phyloP scores from a whole-genome alignment of 2,113 vertebrate species.

The Genyomyrus donnyi region DNA sequence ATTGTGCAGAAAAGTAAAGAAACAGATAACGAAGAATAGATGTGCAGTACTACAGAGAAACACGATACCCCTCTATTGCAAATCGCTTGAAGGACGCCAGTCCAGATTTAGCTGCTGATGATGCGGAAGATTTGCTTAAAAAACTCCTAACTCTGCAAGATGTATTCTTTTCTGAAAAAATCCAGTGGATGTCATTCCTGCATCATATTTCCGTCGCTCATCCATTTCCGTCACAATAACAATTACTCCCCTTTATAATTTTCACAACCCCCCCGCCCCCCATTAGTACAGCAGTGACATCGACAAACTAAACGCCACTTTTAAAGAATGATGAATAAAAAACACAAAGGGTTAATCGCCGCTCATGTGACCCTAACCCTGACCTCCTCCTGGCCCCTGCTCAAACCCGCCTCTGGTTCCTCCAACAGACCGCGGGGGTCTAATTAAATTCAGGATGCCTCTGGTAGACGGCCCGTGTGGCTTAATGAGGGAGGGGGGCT shows the following conservation, averaged over 20 bases:
- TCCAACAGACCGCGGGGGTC: background rate
- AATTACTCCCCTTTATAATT: background rate
- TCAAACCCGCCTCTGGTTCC: background rate
- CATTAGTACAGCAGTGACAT: background rate
- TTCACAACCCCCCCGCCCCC: background rate
- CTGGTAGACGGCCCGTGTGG: background rate
- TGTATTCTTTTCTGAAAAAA: background rate
- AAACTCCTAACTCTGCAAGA: background rate
- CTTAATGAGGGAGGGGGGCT: slow-evolving; percentile 26
- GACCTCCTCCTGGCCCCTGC: background rate
- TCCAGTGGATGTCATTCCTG: background rate
- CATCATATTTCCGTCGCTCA: background rate
- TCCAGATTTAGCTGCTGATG: background rate
- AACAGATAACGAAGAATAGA: background rate
- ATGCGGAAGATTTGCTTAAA: background rate
- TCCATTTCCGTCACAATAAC: background rate
- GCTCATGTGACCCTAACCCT: background rate
- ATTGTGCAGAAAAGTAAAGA: background rate
- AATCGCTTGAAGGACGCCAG: background rate
- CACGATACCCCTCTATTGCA: background rate
- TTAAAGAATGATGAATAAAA: background rate
- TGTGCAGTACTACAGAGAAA: background rate
- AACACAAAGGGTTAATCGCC: background rate
- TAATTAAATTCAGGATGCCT: slow-evolving; percentile 21
- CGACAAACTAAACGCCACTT: background rate